Conservation (phyloP, 2,797 vertebrate species). For the Catamblyrhynchus diadema region DNA sequence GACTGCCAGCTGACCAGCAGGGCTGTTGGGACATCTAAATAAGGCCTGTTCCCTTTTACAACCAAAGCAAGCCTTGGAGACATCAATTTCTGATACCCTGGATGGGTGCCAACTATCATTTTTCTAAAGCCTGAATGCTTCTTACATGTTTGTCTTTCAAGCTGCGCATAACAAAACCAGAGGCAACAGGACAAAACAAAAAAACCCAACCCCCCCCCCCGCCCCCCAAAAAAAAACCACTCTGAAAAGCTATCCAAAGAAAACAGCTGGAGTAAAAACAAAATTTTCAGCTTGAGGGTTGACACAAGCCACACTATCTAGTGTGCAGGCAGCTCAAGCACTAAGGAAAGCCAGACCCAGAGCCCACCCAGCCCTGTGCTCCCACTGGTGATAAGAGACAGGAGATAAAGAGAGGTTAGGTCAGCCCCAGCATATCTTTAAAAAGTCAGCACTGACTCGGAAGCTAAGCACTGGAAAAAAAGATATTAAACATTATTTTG, state of each 20-base stretch:
- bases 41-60: background rate
- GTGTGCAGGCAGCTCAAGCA: background rate
- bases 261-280: background rate
- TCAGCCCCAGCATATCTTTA: background rate
- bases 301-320: background rate
- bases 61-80: background rate
- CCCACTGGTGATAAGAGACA: background rate
- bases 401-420: constrained; percentile 18
- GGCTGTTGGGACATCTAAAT: background rate
- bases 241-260: background rate
- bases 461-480: background rate
- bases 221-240: background rate
- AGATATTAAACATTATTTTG: background rate
- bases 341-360: background rate
- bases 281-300: background rate
- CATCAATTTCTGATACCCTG: background rate
- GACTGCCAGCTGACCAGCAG: background rate
- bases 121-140: background rate
- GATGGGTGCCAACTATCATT: background rate
- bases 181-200: background rate
- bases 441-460: background rate
- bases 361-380: background rate
- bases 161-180: background rate
- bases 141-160: background rate
- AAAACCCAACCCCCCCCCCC: too few species aligned